Base-by-base conservation (phyloP, 1,140 invertebrate genomes). In the Calycopis cecrops region DNA sequence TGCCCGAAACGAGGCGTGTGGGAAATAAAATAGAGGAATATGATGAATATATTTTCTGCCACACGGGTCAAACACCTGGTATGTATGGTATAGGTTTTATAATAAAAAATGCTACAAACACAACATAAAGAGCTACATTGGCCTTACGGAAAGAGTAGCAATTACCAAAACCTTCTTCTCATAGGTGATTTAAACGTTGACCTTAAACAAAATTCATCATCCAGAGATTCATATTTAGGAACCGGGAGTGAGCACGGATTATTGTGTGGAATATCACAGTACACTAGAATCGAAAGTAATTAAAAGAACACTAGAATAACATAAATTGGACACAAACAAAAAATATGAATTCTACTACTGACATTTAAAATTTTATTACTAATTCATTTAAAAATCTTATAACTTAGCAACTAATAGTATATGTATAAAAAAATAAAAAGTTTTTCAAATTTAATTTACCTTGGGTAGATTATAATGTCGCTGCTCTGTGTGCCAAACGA, bases 251-350 rank as follows among this genome's bases (percentile, higher is more conserved):
- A 49, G 9, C 35, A 12, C 18, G 47, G 44, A 49, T 8, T 55
- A 1, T 37, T 48, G 49, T 65, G 63, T 61, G 66, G 66, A 59
- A 61, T 63, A 28, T 53, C 60, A 35, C 12, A 69, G 9, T 69
- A 55, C 52, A 69, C 63, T 1, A 37, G 66, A 59, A 63, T 63
- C 10, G 37, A 51, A 1, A 28, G 21, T 2, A 28, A 6, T 28
- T 28, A 28, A 28, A 28, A 28, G n/a, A n/a, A n/a, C n/a, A n/a
- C n/a, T n/a, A n/a, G n/a, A n/a, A n/a, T n/a, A 28, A 2, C 21
- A 28, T 28, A 28, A 6, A 28, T 28, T 3, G 21, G 21, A 28
- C 3, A 28, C n/a, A 28, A 28, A 28, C 21, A 28, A 28, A 28
- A 28, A 28, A 28, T 6, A 28, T 28, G 21, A 28, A 28, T 28